Conservation (phyloP, 2,888 invertebrate species). For the Linyphia triangularis region DNA sequence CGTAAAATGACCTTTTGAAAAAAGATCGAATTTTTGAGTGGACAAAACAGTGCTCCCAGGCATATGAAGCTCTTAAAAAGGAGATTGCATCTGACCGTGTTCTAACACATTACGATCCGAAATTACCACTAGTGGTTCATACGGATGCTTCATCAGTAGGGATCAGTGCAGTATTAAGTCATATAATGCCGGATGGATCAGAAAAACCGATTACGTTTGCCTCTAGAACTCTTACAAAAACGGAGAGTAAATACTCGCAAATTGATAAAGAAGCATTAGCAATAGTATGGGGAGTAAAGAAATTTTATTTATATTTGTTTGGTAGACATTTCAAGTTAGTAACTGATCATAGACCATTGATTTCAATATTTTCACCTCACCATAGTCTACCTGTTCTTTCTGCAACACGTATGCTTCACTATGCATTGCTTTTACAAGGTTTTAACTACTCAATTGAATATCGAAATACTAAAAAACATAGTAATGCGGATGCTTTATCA, state of each 20-base stretch:
- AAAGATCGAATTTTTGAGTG: conserved; percentile 41
- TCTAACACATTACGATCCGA: conserved; percentile 76
- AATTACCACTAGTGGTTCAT: conserved; percentile 77
- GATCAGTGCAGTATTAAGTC: conserved; percentile 79
- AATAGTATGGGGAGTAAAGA: conserved; percentile 54
- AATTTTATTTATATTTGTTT: conserved; percentile 52
- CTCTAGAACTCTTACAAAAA: conserved; percentile 78
- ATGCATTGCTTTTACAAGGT: neutral
- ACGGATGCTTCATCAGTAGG: conserved; percentile 79
- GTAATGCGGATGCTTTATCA: neutral
- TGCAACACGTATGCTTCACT: neutral
- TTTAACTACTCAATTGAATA: neutral
- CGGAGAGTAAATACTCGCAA: conserved; percentile 79
- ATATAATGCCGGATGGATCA: conserved; percentile 78
- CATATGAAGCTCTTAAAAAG: conserved; percentile 45
- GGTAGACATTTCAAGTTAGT: neutral
- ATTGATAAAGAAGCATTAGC: conserved; percentile 79
- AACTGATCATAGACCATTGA: neutral
- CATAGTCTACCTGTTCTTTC: neutral
- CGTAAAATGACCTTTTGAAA: conserved; percentile 39
- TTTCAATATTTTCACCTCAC: neutral
- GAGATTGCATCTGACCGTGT: conserved; percentile 46
- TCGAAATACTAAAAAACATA: neutral
- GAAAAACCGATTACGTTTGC: conserved; percentile 80
- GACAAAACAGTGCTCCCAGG: conserved; percentile 43